Evolutionary conservation across 2,888 invertebrate genomes (phyloP).

Genomic region (Blastobasis adustella): DNA sequence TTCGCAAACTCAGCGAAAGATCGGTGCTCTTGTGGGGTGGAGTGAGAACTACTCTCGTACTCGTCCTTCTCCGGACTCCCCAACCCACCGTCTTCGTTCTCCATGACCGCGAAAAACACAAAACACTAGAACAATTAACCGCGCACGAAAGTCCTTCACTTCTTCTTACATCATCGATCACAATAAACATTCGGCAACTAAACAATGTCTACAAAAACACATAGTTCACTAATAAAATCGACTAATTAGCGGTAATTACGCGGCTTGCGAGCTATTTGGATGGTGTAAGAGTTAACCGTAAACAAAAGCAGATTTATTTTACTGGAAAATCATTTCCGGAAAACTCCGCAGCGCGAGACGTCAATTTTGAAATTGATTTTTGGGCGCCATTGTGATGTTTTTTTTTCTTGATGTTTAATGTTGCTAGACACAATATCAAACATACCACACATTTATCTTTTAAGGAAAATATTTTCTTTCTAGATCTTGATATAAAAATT

Average conservation of each 20-base stretch:
- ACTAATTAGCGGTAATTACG: no score
- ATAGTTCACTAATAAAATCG: background rate
- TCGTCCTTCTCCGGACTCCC: conserved; percentile 55
- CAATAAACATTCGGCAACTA: conserved; percentile 24
- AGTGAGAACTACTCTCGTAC: conserved; percentile 57
- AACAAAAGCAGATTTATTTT: no score
- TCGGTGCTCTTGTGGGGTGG: conserved; percentile 64
- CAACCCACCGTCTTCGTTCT: conserved; percentile 45
- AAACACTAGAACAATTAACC: conserved; percentile 37
- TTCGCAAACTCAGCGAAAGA: conserved; percentile 68
- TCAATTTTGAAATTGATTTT: conserved; percentile 70
- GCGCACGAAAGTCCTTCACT: conserved; percentile 44
- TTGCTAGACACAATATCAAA: background rate
- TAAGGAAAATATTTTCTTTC: no score
- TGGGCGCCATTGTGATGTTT: conserved; percentile 50
- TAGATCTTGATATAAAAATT: no score
- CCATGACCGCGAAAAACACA: conserved; percentile 36
- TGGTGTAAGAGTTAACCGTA: no score
- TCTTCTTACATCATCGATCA: conserved; percentile 71
- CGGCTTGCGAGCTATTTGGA: no score
- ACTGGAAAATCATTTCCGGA: conserved; percentile 12
- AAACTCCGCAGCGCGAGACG: conserved; percentile 8
- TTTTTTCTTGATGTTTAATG: background rate
- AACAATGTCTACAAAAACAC: background rate
- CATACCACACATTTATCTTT: no score